A percentile compares a stretch with the other conserved stretches of the same genome.
phyloP scores from a whole-genome alignment of 2,888 invertebrate species.

The Brachyptera putata region DNA sequence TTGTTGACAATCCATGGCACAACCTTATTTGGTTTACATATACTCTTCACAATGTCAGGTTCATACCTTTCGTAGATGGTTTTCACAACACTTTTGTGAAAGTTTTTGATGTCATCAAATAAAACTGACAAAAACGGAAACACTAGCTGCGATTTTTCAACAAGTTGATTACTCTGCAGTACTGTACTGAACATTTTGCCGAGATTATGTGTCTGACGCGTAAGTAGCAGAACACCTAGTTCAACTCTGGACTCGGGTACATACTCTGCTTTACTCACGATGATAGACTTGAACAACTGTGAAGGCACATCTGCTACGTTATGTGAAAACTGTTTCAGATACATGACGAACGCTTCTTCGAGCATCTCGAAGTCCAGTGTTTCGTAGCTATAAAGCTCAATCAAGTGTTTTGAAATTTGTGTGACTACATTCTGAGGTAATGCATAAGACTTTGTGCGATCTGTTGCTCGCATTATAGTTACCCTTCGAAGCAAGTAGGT shows the following conservation, averaged over 20 bases:
- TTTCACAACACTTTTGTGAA: conserved; percentile 51
- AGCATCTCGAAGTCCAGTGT: conserved; percentile 46
- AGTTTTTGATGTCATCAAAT: conserved; percentile 44
- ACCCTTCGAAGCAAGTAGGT: neutral
- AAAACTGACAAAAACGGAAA: neutral
- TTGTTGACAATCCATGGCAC: conserved; percentile 50
- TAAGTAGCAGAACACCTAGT: conserved; percentile 24
- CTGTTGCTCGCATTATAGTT: neutral
- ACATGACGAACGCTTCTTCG: conserved; percentile 53
- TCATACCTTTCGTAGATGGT: conserved; percentile 58
- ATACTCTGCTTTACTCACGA: too few species aligned
- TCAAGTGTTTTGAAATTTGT: conserved; percentile 35
- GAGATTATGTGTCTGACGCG: neutral
- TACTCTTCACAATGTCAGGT: conserved; percentile 56
- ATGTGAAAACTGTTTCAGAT: conserved; percentile 59
- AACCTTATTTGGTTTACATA: conserved; percentile 67
- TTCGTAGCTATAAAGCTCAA: conserved; percentile 35
- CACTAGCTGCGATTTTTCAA: neutral
- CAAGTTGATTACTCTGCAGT: neutral
- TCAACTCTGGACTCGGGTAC: conserved; percentile 33
- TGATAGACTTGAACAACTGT: conserved; percentile 53
- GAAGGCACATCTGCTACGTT: conserved; percentile 49
- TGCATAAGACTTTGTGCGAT: neutral
- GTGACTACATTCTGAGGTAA: neutral
- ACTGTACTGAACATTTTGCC: neutral